These are phyloP conservation scores for Amorpha juglandis DNA, from an alignment of 2,888 invertebrate genomes.

Conservation along the genomic window DNA sequence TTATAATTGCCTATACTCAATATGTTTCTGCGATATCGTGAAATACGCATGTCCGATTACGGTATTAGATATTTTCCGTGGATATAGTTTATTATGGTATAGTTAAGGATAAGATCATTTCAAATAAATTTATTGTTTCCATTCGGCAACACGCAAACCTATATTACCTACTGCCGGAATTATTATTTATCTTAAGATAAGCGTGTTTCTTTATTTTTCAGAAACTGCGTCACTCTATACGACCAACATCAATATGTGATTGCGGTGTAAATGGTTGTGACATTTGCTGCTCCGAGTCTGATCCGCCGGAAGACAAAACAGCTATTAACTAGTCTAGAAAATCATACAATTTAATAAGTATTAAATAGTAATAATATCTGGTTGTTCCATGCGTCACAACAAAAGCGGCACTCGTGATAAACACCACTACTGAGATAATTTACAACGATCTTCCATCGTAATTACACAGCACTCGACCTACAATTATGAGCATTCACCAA, in stretches of 20 bases:
- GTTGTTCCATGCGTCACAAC: conserved; percentile 38
- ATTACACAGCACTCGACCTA: conserved; percentile 68
- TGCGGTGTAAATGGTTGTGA: conserved; percentile 92
- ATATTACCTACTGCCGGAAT: conserved; percentile 20
- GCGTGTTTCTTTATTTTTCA: conserved; percentile 66
- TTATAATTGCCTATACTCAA: too few relatives aligned
- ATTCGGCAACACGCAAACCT: background rate
- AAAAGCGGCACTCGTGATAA: conserved; percentile 55
- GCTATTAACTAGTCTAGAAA: conserved; percentile 61
- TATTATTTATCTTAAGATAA: conserved; percentile 34
- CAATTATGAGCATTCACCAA: conserved; percentile 39
- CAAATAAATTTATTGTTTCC: background rate
- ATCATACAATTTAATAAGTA: conserved; percentile 32
- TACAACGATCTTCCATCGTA: conserved; percentile 60
- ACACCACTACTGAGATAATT: conserved; percentile 64
- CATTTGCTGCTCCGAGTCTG: conserved; percentile 77
- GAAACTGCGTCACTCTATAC: conserved; percentile 90
- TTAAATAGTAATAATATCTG: conserved; percentile 35
- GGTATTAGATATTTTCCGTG: background rate
- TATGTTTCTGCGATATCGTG: background rate
- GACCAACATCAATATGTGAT: conserved; percentile 89
- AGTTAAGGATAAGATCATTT: conserved; percentile 13
- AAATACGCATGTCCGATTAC: background rate
- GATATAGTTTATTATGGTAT: conserved; percentile 4
- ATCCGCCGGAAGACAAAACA: conserved; percentile 72